Conservation (phyloP, 2,797 vertebrate species). For the Phoebastria nigripes region DNA sequence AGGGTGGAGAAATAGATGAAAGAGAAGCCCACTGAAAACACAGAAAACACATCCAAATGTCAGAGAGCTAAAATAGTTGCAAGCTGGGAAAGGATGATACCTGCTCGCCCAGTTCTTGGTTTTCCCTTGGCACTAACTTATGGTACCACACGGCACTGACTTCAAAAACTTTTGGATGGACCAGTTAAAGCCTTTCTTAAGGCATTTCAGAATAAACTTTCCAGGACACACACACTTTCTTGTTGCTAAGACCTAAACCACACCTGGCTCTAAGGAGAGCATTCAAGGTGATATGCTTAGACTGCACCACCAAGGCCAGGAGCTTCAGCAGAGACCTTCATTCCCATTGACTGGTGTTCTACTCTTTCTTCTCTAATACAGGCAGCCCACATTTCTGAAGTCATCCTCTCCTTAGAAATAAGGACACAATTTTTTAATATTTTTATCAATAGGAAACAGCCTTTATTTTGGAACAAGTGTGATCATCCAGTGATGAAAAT, state of each 20-base stretch:
- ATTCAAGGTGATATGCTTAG: background rate
- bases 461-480: background rate
- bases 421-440: background rate
- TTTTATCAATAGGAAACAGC: background rate
- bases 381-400: background rate
- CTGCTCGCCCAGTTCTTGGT: background rate
- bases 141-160: rapidly evolving
- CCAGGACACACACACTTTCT: background rate
- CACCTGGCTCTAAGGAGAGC: background rate
- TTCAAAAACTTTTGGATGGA: background rate
- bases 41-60: background rate
- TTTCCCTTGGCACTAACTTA: background rate
- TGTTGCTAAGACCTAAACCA: background rate
- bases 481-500: background rate
- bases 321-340: background rate
- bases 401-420: background rate
- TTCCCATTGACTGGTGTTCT: background rate
- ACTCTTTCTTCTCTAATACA: background rate
- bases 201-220: background rate
- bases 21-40: background rate
- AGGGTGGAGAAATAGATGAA: background rate
- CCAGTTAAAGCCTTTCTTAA: background rate
- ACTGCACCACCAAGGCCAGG: background rate
- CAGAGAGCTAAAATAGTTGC: background rate
- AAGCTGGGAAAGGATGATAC: background rate